Evolutionary conservation across 2,113 vertebrate genomes (phyloP).

Genomic region (Shinisaurus crocodilurus): DNA sequence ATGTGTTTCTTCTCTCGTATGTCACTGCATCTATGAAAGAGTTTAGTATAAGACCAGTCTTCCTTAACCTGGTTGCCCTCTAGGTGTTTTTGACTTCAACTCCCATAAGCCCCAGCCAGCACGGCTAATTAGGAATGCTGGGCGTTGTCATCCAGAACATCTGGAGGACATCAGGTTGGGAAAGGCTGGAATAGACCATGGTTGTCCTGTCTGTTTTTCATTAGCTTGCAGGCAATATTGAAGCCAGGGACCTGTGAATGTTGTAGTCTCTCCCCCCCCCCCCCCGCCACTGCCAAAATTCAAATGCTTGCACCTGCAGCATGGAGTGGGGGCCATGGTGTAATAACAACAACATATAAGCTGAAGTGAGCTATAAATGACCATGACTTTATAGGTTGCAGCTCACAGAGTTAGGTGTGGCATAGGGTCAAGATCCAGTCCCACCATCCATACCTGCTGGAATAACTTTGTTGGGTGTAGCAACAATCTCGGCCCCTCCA

Average conservation of each 20-base stretch:
- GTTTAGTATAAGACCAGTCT: background rate
- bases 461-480: background rate
- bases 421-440: background rate
- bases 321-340: background rate
- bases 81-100: no score
- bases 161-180: no score
- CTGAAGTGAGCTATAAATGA: background rate
- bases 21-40: background rate
- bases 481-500: background rate
- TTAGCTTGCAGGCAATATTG: conserved; percentile 1
- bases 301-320: no score
- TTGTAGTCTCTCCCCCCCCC: no score
- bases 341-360: background rate
- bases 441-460: background rate
- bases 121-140: no score
- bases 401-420: background rate
- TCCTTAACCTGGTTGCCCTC: no score
- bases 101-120: no score
- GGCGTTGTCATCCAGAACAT: no score
- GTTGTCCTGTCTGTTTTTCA: background rate
- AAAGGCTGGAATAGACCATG: background rate
- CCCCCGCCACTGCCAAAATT: no score
- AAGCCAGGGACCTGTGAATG: background rate
- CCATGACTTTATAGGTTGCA: background rate
- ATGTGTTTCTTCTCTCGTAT: no score